Conservation (phyloP, 2,113 vertebrate species). For the Lepisosteus osseus region DNA sequence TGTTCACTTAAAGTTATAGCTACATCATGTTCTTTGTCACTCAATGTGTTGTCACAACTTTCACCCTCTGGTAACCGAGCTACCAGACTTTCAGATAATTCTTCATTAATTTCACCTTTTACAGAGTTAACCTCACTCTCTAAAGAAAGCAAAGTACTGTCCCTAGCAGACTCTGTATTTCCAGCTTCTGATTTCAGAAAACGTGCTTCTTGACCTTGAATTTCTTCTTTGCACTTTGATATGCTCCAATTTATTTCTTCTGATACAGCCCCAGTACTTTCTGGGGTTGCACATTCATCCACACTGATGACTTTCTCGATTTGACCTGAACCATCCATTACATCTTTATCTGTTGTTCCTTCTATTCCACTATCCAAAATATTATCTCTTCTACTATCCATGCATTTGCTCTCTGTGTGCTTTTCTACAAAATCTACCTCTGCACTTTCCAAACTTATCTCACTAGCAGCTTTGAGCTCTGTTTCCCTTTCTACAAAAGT, state of each 20-base stretch:
- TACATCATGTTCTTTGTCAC: background rate
- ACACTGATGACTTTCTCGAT: background rate
- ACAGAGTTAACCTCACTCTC: background rate
- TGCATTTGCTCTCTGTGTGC: background rate
- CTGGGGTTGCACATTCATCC: background rate
- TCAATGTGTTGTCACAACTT: background rate
- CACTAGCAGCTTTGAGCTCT: background rate
- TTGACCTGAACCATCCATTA: background rate
- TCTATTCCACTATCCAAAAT: background rate
- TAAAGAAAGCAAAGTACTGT: background rate
- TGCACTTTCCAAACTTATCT: constrained; percentile 15
- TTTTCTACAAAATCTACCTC: constrained; percentile 4
- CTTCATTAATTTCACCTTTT: background rate
- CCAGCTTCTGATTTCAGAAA: background rate
- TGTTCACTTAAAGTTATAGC: background rate
- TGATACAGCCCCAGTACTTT: constrained; percentile 11
- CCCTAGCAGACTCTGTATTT: background rate
- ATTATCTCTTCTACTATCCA: background rate
- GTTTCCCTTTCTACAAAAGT: constrained; percentile 2
- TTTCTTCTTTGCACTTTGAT: background rate
- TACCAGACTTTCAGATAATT: background rate
- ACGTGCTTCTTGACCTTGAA: background rate
- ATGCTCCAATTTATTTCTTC: background rate
- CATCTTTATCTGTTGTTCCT: background rate
- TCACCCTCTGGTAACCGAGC: background rate